Conservation (phyloP, 2,113 vertebrate genomes). For the Spilogale gracilis region DNA sequence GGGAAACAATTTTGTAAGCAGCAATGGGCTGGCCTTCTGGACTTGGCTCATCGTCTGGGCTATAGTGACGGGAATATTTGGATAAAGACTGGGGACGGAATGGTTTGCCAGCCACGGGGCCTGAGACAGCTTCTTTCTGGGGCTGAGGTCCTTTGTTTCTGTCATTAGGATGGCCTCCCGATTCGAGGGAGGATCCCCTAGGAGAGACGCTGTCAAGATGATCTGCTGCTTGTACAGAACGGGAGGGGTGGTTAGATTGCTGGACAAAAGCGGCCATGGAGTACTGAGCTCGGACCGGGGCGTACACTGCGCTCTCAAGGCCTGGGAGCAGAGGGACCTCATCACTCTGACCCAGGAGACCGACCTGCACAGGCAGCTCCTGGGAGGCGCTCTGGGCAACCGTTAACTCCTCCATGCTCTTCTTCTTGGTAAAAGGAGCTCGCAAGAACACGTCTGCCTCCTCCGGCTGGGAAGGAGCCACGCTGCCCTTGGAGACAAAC, state of each 20-base stretch:
- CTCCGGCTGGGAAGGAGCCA: constrained; percentile 77
- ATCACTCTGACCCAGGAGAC: constrained; percentile 51
- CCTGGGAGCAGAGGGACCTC: constrained; percentile 64
- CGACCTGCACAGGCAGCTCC: background rate
- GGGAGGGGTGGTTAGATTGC: constrained; percentile 62
- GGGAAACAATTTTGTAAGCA: constrained; percentile 94
- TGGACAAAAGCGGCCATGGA: constrained; percentile 74
- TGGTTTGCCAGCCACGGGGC: constrained; percentile 86
- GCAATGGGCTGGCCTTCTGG: constrained; percentile 88
- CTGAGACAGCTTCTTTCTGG: constrained; percentile 87
- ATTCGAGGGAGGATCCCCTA: constrained; percentile 65
- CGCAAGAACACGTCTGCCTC: constrained; percentile 94
- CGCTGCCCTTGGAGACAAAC: constrained; percentile 87
- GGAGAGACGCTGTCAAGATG: constrained; percentile 71
- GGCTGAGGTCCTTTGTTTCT: constrained; percentile 74
- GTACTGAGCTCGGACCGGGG: constrained; percentile 44
- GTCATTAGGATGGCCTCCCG: constrained; percentile 62
- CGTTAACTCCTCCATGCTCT: constrained; percentile 83
- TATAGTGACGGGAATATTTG: constrained; percentile 98
- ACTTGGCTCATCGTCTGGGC: constrained; percentile 88
- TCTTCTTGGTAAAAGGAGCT: constrained; percentile 96
- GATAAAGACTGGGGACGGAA: constrained; percentile 94
- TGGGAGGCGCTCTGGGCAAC: constrained; percentile 51
- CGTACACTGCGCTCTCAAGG: constrained; percentile 42
- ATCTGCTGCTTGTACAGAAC: constrained; percentile 72